Evolutionary conservation across 2,113 vertebrate species (phyloP), one percentile per base, ranked within the genome.

Genomic region (Thryonomys swinderianus): DNA sequence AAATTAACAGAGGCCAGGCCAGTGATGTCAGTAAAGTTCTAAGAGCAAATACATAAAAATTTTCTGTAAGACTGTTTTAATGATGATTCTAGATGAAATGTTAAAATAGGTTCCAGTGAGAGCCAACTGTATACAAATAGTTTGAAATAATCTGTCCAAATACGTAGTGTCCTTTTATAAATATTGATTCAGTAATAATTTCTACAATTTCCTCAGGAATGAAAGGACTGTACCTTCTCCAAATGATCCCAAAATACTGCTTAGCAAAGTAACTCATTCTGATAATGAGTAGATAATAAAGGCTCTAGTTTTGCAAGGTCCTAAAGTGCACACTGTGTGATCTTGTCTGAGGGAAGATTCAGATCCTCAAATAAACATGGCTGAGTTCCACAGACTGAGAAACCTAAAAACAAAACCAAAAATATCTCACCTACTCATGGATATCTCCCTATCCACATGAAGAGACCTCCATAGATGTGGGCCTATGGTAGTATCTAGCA

Each of bases 141-240:
- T 67, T 88, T 42, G 86, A 93, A 96, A 73, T 32, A 84, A 73
- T 55, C 62, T 73, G 62, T 82, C 9, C 45, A 93, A 91, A 42
- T 42, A 59, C 18, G 55, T 82, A 48, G 5, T 17, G 53, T 89
- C 48, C n/a, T 85, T 67, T 78, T 57, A 64, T 85, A 91, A 88
- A 89, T 93, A 32, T 59, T 93, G 32, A 83, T 67, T 83, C 51
- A 57, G 57, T 62, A 93, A 57, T 90, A 93, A 90, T 74, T 93
- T 32, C 32, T 83, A 37, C 3, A 64, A 57, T 93, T 80, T 90
- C 61, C 34, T 64, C 2, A 87, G 83, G 7, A 90, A 69, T 73
- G 4, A 30, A 79, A 62, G 17, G 62, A 57, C 4, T 71, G 3
- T 7, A 51, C 27, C 81, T 91, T 81, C 16, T 84, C 30, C 42